These are phyloP conservation scores for Boloria selene DNA, from an alignment of 2,888 invertebrate genomes.

Conservation along the genomic window DNA sequence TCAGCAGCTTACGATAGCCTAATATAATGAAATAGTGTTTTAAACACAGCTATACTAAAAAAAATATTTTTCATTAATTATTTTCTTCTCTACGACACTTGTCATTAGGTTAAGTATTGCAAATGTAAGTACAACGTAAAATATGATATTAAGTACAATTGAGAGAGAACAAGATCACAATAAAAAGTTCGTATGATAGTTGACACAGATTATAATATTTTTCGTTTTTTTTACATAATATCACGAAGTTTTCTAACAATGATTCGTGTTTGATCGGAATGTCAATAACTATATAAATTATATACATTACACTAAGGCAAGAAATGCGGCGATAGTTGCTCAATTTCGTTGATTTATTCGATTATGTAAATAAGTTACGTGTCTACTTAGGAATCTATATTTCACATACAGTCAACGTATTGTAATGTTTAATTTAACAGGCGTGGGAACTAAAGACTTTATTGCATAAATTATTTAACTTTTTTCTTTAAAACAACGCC, in stretches of 20 bases:
- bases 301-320: slow-evolving; percentile 23
- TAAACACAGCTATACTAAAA: no score
- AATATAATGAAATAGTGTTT: no score
- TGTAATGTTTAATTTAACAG: slow-evolving; percentile 15
- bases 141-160: no score
- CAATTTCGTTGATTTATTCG: slow-evolving; percentile 37
- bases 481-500: no score
- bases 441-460: not conserved
- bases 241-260: slow-evolving; percentile 1
- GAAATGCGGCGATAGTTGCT: slow-evolving; percentile 23
- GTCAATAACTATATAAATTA: slow-evolving; percentile 14
- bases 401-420: slow-evolving; percentile 25
- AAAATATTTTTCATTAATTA: not conserved
- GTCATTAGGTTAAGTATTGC: no score
- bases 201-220: slow-evolving; percentile 10
- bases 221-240: slow-evolving; percentile 1
- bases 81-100: no score
- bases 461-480: not conserved
- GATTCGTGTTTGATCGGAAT: slow-evolving; percentile 7
- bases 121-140: no score
- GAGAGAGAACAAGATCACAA: slow-evolving; percentile 1
- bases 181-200: not conserved
- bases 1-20: no score
- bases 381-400: slow-evolving; percentile 30
- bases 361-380: slow-evolving; percentile 26